Conservation (phyloP, 2,888 invertebrate genomes). For the Laothoe populi region DNA sequence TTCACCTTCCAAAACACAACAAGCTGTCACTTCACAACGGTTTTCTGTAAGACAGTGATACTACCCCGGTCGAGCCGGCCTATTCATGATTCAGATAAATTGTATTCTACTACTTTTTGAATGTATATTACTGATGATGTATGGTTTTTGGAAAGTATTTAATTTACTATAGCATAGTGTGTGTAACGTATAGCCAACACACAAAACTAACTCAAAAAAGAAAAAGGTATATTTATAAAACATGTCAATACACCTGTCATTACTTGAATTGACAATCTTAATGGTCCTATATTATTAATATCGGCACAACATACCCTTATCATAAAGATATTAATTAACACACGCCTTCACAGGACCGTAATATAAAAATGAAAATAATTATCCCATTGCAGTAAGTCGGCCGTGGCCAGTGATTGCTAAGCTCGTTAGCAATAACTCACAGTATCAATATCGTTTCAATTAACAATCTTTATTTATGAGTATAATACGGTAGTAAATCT, state of each 20-base stretch:
- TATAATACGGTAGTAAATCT: constrained; percentile 52
- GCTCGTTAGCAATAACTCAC: constrained; percentile 31
- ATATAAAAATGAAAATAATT: constrained; percentile 25
- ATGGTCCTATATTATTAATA: not conserved
- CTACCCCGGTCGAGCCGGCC: too few species aligned
- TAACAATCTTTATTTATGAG: constrained; percentile 44
- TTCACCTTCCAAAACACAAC: too few species aligned
- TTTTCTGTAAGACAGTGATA: too few species aligned
- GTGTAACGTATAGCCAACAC: too few species aligned
- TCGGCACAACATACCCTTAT: not conserved
- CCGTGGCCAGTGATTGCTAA: constrained; percentile 18
- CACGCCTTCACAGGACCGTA: not conserved
- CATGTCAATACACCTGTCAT: not conserved
- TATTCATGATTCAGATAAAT: too few species aligned
- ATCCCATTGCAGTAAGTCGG: constrained; percentile 21
- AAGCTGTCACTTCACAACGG: too few species aligned
- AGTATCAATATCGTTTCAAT: constrained; percentile 38
- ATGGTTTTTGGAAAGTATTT: too few species aligned
- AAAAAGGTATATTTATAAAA: too few species aligned
- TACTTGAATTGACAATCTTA: not conserved
- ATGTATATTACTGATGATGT: too few species aligned
- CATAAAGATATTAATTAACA: constrained; percentile 17
- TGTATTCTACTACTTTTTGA: too few species aligned
- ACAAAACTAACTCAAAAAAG: too few species aligned
- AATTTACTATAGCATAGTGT: too few species aligned